Conservation (phyloP, 2,113 vertebrate genomes). For the Hyla sarda region DNA sequence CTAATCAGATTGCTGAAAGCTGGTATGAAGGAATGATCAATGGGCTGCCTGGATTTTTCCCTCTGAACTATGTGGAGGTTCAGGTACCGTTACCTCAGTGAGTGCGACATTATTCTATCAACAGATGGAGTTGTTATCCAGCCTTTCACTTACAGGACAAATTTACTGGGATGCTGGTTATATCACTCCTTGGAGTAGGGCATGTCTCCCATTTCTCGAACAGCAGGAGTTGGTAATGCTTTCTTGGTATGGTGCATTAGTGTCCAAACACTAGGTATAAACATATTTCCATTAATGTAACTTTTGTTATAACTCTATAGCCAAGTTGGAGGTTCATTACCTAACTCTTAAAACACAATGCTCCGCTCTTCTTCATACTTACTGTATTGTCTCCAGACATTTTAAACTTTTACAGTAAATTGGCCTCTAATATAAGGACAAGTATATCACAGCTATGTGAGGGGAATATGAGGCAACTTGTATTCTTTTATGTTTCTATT, state of each 20-base stretch:
- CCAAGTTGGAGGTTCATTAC: background rate
- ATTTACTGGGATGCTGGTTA: background rate
- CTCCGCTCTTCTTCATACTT: background rate
- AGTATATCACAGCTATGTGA: background rate
- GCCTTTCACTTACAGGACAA: conserved; percentile 36
- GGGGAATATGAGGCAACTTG: background rate
- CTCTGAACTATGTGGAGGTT: conserved; percentile 96
- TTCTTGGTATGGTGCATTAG: background rate
- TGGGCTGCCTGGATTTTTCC: conserved; percentile 95
- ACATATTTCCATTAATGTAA: conserved; percentile 14
- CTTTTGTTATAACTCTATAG: background rate
- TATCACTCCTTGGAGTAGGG: background rate
- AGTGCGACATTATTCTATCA: conserved; percentile 43
- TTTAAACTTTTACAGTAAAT: background rate
- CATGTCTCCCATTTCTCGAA: background rate
- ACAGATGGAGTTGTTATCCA: background rate
- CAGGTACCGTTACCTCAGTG: conserved; percentile 92
- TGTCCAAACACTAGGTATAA: background rate
- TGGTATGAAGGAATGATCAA: conserved; percentile 97
- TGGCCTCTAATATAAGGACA: background rate
- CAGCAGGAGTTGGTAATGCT: background rate
- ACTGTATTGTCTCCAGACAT: background rate
- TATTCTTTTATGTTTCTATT: conserved; percentile 28
- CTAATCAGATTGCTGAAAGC: conserved; percentile 98
- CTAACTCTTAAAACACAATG: background rate